Evolutionary conservation across 1,140 invertebrate species (phyloP).

Genomic region (Phortica variegata): DNA sequence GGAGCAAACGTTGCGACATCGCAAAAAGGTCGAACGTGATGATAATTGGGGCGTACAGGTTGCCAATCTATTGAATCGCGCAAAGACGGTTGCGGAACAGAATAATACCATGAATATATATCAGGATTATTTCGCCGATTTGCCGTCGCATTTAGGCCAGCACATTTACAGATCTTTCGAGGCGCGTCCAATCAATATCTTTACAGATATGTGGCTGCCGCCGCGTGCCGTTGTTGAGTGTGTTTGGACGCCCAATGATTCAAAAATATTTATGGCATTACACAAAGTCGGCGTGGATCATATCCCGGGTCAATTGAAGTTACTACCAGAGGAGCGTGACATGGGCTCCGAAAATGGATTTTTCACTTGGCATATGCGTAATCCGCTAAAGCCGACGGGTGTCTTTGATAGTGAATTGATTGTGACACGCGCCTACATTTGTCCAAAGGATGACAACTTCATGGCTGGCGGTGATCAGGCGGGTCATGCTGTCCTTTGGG

Average conservation of each 20-base stretch:
- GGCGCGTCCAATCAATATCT: constrained; percentile 29
- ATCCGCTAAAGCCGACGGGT: constrained; percentile 76
- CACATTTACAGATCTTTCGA: constrained; percentile 27
- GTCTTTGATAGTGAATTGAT: constrained; percentile 67
- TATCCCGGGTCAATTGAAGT: no score
- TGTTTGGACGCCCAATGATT: constrained; percentile 80
- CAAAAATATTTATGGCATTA: constrained; percentile 72
- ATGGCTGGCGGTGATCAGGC: constrained; percentile 78
- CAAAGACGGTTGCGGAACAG: constrained; percentile 69
- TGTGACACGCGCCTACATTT: constrained; percentile 77
- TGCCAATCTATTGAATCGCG: constrained; percentile 22
- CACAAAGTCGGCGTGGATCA: constrained; percentile 57
- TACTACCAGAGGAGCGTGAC: constrained; percentile 55
- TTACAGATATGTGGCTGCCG: constrained; percentile 58
- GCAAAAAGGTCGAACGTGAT: constrained; percentile 93
- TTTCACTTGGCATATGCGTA: constrained; percentile 87
- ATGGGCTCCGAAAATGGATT: constrained; percentile 57
- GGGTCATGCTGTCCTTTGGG: constrained; percentile 79
- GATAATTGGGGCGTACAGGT: constrained; percentile 66
- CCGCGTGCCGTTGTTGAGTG: constrained; percentile 69
- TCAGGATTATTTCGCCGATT: constrained; percentile 75
- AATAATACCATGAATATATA: constrained; percentile 92
- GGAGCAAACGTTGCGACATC: constrained; percentile 79
- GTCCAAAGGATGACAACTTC: constrained; percentile 78
- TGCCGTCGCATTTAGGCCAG: constrained; percentile 31